Percentiles rank a stretch among this genome's conserved stretches.
Evolutionary conservation across 2,888 invertebrate species (phyloP).

Genomic region (Mythimna vitellina): DNA sequence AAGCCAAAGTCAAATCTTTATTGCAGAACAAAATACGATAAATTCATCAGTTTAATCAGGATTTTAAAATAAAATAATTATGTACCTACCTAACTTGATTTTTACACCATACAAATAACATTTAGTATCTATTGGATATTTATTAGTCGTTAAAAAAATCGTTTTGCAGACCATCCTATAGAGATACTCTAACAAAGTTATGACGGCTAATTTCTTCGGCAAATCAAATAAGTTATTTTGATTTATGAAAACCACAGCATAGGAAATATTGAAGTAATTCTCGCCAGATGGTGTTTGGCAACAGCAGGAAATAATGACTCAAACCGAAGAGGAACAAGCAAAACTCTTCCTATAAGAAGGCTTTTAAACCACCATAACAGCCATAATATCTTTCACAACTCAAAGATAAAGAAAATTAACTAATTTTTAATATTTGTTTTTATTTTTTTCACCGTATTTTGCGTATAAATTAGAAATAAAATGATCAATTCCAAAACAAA

Average conservation of each 20-base stretch:
- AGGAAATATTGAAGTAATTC: conserved; percentile 36
- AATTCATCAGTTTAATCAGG: no score
- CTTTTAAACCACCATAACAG: conserved; percentile 12
- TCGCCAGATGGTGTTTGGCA: conserved; percentile 26
- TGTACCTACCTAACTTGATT: no score
- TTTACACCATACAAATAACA: no score
- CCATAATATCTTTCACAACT: conserved; percentile 8
- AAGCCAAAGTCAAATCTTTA: no score
- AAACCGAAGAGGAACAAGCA: conserved; percentile 12
- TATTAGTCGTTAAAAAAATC: not conserved
- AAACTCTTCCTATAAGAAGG: conserved; percentile 15
- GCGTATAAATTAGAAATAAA: not conserved
- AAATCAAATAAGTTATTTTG: conserved; percentile 13
- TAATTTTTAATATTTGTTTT: conserved; percentile 21
- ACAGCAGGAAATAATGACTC: conserved; percentile 25
- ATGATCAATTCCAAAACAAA: not conserved
- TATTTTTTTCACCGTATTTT: conserved; percentile 28
- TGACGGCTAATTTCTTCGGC: conserved; percentile 1
- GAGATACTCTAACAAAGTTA: conserved; percentile 4
- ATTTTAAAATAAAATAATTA: no score
- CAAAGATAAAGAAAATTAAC: conserved; percentile 14
- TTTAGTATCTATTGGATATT: no score
- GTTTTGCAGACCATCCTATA: not conserved
- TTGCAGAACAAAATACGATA: no score
- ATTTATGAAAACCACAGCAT: conserved; percentile 17